Percentiles rank a stretch among this genome's conserved stretches.
phyloP scores from a whole-genome alignment of 2,888 invertebrate species.

The Hydrotaea diabolus region DNA sequence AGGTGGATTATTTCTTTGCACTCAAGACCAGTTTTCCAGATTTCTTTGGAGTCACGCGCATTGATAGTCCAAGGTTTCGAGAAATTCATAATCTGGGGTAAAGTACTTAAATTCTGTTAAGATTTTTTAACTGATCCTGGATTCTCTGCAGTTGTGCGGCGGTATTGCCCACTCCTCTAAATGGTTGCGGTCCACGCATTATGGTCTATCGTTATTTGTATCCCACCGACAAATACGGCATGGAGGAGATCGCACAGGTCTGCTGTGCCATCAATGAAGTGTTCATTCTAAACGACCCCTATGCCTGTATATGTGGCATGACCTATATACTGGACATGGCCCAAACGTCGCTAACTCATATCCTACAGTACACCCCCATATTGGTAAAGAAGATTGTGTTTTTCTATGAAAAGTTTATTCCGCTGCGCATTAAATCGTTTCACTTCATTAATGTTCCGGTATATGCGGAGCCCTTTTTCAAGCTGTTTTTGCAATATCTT shows the following conservation, averaged over 20 bases:
- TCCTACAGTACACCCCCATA: slow-evolving; percentile 83
- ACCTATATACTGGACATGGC: slow-evolving; percentile 83
- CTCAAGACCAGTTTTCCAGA: slow-evolving; percentile 82
- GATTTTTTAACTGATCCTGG: slow-evolving; percentile 70
- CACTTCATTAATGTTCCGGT: slow-evolving; percentile 84
- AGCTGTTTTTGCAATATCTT: slow-evolving; percentile 83
- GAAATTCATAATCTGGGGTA: slow-evolving; percentile 76
- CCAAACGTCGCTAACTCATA: slow-evolving; percentile 82
- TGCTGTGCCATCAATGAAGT: neutral
- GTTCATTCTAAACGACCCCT: slow-evolving; percentile 83
- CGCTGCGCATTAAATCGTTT: slow-evolving; percentile 83
- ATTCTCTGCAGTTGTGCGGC: neutral
- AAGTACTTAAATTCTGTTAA: slow-evolving; percentile 31
- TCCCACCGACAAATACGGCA: neutral
- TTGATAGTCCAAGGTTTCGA: slow-evolving; percentile 55
- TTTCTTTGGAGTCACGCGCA: slow-evolving; percentile 77
- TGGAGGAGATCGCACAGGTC: neutral
- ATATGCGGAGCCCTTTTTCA: slow-evolving; percentile 83
- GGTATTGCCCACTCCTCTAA: neutral
- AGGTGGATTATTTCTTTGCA: slow-evolving; percentile 83
- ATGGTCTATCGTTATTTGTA: neutral
- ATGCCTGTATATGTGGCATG: slow-evolving; percentile 82
- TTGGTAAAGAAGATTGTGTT: slow-evolving; percentile 83
- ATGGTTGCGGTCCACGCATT: neutral
- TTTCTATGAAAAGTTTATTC: slow-evolving; percentile 83